A percentile compares a stretch with the other conserved stretches of the same genome.
phyloP scores from a whole-genome alignment of 1,140 invertebrate species.

The Steinernema khuongi region DNA sequence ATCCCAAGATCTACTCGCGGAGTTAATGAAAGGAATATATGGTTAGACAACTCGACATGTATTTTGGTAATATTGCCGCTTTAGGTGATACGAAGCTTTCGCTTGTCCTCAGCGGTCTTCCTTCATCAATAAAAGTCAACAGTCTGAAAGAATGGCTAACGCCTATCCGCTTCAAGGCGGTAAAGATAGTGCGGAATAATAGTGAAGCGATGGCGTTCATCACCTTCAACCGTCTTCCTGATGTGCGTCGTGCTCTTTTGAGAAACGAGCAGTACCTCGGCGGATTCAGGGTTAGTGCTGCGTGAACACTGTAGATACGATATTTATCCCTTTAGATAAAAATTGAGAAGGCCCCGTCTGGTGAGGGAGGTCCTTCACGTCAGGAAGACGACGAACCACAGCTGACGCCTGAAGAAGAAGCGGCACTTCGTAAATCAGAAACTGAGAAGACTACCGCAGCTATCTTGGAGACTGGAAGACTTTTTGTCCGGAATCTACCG shows the following conservation, averaged over 20 bases:
- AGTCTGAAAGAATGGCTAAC: slow-evolving; percentile 48
- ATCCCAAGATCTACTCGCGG: slow-evolving; percentile 12
- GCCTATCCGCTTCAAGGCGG: slow-evolving; percentile 41
- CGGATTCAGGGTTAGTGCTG: slow-evolving; percentile 40
- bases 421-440: not conserved
- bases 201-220: slow-evolving; percentile 39
- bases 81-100: slow-evolving; percentile 44
- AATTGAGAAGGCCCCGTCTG: slow-evolving; percentile 15
- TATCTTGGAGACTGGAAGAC: slow-evolving; percentile 70
- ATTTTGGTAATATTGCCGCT: not conserved
- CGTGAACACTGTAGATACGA: slow-evolving; percentile 15
- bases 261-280: slow-evolving; percentile 41
- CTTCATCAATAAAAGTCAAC: slow-evolving; percentile 39
- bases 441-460: slow-evolving; percentile 30
- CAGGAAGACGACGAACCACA: slow-evolving; percentile 22
- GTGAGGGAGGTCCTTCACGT: slow-evolving; percentile 13
- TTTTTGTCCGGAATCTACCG: slow-evolving; percentile 87
- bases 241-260: slow-evolving; percentile 39
- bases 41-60: not conserved
- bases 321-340: slow-evolving; percentile 25
- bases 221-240: slow-evolving; percentile 38
- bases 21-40: slow-evolving; percentile 21
- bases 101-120: slow-evolving; percentile 44
- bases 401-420: slow-evolving; percentile 20
- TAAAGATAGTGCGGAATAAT: slow-evolving; percentile 31